Conservation (phyloP, 2,888 invertebrate species). For the Nomada fabriciana region DNA sequence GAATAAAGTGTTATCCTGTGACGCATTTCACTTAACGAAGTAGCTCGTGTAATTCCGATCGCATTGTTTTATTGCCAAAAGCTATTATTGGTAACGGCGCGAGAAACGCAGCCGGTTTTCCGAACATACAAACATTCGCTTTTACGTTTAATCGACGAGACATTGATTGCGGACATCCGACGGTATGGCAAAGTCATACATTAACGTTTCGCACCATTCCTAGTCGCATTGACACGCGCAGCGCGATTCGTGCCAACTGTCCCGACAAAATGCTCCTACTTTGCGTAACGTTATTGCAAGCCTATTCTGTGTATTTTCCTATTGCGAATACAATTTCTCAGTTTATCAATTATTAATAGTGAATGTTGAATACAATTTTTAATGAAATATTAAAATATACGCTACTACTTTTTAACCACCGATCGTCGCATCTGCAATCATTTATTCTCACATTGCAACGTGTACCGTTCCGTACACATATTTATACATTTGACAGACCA, state of each 20-base stretch:
- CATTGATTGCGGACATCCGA: neutral
- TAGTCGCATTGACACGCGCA: too few relatives aligned
- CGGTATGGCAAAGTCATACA: neutral
- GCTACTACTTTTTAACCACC: too few relatives aligned
- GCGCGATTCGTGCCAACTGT: too few relatives aligned
- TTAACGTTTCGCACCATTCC: neutral
- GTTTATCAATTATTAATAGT: neutral
- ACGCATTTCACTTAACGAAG: neutral
- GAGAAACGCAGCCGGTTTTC: too few relatives aligned
- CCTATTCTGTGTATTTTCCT: too few relatives aligned
- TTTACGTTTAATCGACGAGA: neutral
- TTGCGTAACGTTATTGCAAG: too few relatives aligned
- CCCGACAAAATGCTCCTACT: too few relatives aligned
- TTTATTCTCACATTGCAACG: neutral
- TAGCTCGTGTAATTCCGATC: neutral
- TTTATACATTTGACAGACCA: slow-evolving; percentile 44
- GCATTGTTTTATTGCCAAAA: neutral
- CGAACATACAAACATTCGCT: neutral
- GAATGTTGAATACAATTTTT: neutral
- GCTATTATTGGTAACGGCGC: neutral
- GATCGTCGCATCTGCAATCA: neutral
- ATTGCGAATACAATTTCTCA: too few relatives aligned
- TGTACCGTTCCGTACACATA: slow-evolving; percentile 36
- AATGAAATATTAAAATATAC: too few relatives aligned
- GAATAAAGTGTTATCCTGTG: neutral